phyloP scores from a whole-genome alignment of 2,797 vertebrate genomes.

The Coregonus ussuriensis region DNA sequence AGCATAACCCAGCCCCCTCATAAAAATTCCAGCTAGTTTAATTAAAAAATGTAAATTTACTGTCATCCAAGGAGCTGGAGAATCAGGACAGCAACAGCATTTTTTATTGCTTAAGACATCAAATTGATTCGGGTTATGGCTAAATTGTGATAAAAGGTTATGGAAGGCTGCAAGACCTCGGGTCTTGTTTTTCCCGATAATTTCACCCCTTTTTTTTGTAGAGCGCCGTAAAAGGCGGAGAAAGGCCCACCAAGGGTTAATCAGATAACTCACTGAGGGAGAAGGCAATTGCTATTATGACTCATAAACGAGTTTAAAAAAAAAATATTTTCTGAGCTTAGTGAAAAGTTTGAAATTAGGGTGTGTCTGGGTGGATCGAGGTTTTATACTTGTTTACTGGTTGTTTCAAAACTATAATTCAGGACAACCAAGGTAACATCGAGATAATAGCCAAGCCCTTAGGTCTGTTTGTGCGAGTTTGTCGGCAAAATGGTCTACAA shows the following conservation, averaged over 20 bases:
- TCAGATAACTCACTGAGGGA: constrained; percentile 73
- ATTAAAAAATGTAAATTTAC: constrained; percentile 99
- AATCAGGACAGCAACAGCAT: constrained; percentile 99
- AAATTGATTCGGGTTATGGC: constrained; percentile 95
- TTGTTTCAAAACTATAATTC: constrained; percentile 61
- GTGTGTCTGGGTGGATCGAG: constrained; percentile 66
- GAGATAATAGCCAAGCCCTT: constrained; percentile 47
- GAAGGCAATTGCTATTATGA: constrained; percentile 74
- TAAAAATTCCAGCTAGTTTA: constrained; percentile 99
- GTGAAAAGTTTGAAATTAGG: constrained; percentile 73
- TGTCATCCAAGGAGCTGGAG: constrained; percentile 98
- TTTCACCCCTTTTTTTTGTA: constrained; percentile 71
- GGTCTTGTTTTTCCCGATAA: constrained; percentile 74
- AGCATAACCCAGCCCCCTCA: constrained; percentile 99
- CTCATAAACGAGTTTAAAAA: constrained; percentile 70
- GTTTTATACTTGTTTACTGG: constrained; percentile 66
- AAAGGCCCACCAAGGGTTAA: constrained; percentile 71
- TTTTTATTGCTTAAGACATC: constrained; percentile 99
- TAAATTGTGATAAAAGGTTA: constrained; percentile 87
- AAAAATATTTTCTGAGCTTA: constrained; percentile 70
- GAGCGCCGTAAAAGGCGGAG: constrained; percentile 75
- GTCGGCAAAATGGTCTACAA: constrained; percentile 50
- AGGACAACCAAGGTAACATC: constrained; percentile 58
- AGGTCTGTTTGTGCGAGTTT: constrained; percentile 56
- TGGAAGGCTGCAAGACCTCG: constrained; percentile 78